Evolutionary conservation across 1,140 invertebrate species (phyloP), one percentile per base, ranked within the genome.

Genomic region (Drosophila virilis): DNA sequence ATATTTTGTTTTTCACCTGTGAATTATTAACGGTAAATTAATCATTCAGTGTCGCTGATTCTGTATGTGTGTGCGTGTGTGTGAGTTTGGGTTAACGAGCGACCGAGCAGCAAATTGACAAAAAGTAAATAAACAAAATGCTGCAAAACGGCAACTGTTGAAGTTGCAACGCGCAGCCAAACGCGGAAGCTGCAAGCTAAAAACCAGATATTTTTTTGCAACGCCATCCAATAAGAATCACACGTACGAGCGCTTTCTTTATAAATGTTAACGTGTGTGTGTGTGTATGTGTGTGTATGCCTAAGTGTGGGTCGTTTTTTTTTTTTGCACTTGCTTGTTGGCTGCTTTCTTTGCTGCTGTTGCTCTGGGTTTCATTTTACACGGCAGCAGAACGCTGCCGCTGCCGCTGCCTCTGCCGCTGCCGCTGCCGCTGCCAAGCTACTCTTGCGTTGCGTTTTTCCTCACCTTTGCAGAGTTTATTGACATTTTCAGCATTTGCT

Each of bases 401-500:
- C 51, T 46, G 45, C 10, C 51, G 51, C 17, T 17, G 17, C 17
- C 17, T 17, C 17, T 17, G 17, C 17, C 17, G 17, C 17, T 17
- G 66, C 45, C 40, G 2, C 68, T 42, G 58, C 46, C 67, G n/a
- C 40, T 59, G 59, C 28, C 59, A 58, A 54, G 81, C 65, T 79
- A 66, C 78, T 69, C 78, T 86, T 80, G 85, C 80, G 79, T 86
- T 88, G 80, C 80, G 85, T 89, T 90, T 83, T 88, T 88, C 83
- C 84, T 90, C 84, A 89, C 84, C 84, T 89, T 89, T 84, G 71
- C 80, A 89, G 85, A 89, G 85, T 89, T 89, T 89, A 89, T 89
- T 89, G 84, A 89, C 84, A 89, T 89, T 89, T 89, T 84, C 80
- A 90, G 73, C 80, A 74, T 89, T 83, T 72, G 85, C 85, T 90